phyloP scores from a whole-genome alignment of 2,888 invertebrate genomes.

The Folsomia candida region DNA sequence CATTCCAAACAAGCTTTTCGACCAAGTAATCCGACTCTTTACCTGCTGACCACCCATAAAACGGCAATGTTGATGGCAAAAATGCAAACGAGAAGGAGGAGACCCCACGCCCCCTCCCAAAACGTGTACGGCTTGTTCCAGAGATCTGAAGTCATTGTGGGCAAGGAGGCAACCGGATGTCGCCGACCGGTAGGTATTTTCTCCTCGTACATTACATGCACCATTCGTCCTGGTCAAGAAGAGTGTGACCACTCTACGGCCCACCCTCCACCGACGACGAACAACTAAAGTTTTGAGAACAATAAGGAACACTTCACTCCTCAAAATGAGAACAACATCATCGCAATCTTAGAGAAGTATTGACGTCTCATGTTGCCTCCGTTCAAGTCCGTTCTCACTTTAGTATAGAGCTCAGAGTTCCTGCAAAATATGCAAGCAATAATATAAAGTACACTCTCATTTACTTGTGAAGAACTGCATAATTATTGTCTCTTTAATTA shows the following conservation, averaged over 20 bases:
- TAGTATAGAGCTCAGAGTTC: too few species aligned
- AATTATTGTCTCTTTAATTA: too few species aligned
- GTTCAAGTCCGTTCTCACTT: neutral
- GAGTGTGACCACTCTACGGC: too few species aligned
- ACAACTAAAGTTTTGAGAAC: neutral
- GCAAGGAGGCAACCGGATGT: neutral
- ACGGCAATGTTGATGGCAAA: conserved; percentile 46
- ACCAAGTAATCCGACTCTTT: neutral
- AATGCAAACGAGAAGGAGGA: conserved; percentile 45
- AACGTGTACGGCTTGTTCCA: conserved; percentile 31
- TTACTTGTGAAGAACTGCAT: too few species aligned
- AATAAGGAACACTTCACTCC: neutral
- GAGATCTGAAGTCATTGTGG: neutral
- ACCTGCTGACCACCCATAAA: conserved; percentile 44
- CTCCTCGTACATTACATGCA: neutral
- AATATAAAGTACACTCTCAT: too few species aligned
- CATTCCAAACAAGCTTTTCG: too few species aligned
- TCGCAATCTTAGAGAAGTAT: neutral
- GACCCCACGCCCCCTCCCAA: conserved; percentile 47
- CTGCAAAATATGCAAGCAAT: too few species aligned
- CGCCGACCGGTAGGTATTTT: neutral
- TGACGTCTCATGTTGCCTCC: neutral
- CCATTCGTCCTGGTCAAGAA: too few species aligned
- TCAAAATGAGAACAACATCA: neutral
- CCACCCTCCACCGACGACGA: too few species aligned